A percentile compares a stretch with the other conserved stretches of the same genome.
Conservation (phyloP, 2,797 vertebrate species). For the Parotocinclus haroldoi region DNA sequence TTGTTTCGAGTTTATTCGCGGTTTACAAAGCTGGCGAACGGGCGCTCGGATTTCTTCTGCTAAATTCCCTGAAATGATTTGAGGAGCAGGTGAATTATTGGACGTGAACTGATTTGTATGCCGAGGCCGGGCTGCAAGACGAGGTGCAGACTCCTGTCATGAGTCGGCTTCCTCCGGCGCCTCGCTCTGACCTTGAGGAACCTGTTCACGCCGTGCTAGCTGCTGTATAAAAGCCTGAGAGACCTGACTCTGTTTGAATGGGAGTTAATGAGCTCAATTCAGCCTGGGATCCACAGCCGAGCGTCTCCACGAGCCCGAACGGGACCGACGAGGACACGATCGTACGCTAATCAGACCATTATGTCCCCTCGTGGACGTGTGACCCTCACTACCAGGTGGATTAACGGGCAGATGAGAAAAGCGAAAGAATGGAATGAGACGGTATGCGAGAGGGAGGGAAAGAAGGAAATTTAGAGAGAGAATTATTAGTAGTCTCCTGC, state of each 20-base stretch:
- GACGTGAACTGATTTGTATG: slow-evolving; percentile 32
- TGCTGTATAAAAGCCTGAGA: slow-evolving; percentile 16
- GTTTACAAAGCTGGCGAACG: too few species aligned
- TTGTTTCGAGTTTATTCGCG: too few species aligned
- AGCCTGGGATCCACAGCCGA: slow-evolving; percentile 24
- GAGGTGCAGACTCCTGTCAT: slow-evolving; percentile 30
- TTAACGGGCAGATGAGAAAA: slow-evolving; percentile 32
- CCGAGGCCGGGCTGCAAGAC: slow-evolving; percentile 19
- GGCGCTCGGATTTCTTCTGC: too few species aligned
- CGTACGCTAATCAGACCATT: slow-evolving; percentile 37
- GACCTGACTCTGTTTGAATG: slow-evolving; percentile 21
- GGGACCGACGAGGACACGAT: slow-evolving; percentile 7
- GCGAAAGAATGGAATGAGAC: not conserved
- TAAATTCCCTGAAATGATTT: not conserved
- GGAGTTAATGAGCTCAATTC: slow-evolving; percentile 46
- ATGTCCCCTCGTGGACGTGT: slow-evolving; percentile 31
- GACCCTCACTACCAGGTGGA: slow-evolving; percentile 28
- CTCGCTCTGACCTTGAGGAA: slow-evolving; percentile 47
- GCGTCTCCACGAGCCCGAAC: slow-evolving; percentile 18
- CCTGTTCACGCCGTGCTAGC: slow-evolving; percentile 11
- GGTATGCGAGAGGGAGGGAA: slow-evolving; percentile 8
- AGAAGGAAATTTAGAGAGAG: slow-evolving; percentile 34
- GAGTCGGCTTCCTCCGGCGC: slow-evolving; percentile 18
- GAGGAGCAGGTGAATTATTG: slow-evolving; percentile 10
- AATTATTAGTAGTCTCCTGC: slow-evolving; percentile 60